Base-by-base conservation (phyloP, 2,797 vertebrate genomes). In the Pelodytes ibericus region DNA sequence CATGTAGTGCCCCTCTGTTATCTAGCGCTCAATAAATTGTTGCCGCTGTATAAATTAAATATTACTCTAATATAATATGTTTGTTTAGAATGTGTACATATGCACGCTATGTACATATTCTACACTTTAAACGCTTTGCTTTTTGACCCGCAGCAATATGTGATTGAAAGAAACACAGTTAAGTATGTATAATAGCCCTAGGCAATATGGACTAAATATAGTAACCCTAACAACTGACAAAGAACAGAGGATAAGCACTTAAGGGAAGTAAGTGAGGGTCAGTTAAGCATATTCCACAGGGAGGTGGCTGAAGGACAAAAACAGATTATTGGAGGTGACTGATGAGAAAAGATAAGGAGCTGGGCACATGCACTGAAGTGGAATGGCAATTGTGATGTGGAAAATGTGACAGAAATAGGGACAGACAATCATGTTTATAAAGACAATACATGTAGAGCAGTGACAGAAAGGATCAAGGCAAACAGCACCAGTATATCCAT, bases 311-410 rank as follows among this genome's bases (percentile, higher is more conserved):
- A 53, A 53, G 49, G 49, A 53, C 49, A 53, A 24, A 24, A 20
- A 53, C n/a, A 24, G n/a, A 24, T 53, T 22, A 53, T 53, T 53
- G 22, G 20, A 53, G 49, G 49, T 53, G 49, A 53, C 49, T 53
- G 49, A 53, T 53, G 49, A 53, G 8, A 53, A 53, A 2, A 53
- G 20, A 53, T 53, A 53, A 24, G 24, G 6, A 60, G 58, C 58
- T 31, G 13, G 26, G 15, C 58, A 60, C 16, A n/a, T 60, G 26
- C 18, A 53, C n/a, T 53, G n/a, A 53, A 53, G 8, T 53, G 20
- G n/a, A 24, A 53, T 53, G n/a, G 20, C 49, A 53, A 53, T 22
- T 53, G 20, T 53, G 49, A 7, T 53, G 22, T 22, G 7, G 10
- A 44, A 15, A 44, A 44, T 16, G 15, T 44, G 18, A 53, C n/a